These are phyloP conservation scores for Clistopyga incitator DNA, from an alignment of 2,888 invertebrate species.

Conservation along the genomic window DNA sequence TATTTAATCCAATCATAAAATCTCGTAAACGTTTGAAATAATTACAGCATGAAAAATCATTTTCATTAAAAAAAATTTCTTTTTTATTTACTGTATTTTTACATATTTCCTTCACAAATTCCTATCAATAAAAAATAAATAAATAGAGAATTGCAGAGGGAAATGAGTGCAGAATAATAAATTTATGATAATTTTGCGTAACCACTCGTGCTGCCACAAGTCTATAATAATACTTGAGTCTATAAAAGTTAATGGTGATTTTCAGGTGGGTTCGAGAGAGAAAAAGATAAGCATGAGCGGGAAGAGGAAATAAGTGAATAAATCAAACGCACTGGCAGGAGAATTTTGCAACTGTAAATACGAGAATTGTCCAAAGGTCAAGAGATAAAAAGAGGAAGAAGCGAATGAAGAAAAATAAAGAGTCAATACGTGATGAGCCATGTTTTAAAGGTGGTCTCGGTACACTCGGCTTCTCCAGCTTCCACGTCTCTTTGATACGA, in stretches of 20 bases:
- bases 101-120: no score
- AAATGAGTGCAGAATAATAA: no score
- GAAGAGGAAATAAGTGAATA: neutral
- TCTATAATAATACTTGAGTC: no score
- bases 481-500: constrained; percentile 27
- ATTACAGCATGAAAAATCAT: neutral
- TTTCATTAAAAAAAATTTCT: neutral
- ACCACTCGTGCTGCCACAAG: no score
- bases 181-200: no score
- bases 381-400: constrained; percentile 26
- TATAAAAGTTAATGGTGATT: neutral
- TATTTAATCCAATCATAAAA: neutral
- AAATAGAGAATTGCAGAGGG: no score
- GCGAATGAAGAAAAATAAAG: neutral
- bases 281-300: neutral
- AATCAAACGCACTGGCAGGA: neutral
- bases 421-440: constrained; percentile 51
- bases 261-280: neutral
- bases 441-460: constrained; percentile 48
- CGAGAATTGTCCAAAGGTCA: neutral
- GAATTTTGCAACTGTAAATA: neutral
- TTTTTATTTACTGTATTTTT: neutral
- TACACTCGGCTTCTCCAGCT: constrained; percentile 9
- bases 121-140: no score
- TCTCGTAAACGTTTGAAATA: neutral